Base-by-base conservation (phyloP, 2,888 invertebrate genomes). In the Pyrgus malvae region DNA sequence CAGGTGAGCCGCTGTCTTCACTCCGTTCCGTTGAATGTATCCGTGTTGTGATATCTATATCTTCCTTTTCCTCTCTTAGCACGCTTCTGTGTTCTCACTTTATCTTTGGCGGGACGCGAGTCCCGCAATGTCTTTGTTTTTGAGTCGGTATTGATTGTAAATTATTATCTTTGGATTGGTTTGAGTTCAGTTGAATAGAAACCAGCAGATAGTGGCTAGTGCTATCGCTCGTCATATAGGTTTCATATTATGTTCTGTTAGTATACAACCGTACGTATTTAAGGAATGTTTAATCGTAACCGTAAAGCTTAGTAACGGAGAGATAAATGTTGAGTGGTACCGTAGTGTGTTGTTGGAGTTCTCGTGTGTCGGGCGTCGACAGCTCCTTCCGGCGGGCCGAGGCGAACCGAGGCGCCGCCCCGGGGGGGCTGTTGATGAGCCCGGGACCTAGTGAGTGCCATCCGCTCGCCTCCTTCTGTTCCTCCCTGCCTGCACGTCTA, bases 1-100 rank as follows among this genome's bases (percentile, higher is more conserved):
- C 97, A 98, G 99, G 99, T 99, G 96, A 96, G 96, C 93, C 91
- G 92, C 92, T 90, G 91, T 91, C 69, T 89, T 91, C 90, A 85
- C 81, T 88, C 86, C 85, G 86, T 83, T 86, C 91, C 91, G 85
- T 91, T 92, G 91, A 91, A 90, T 88, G 91, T 91, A 87, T 87
- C 91, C 90, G 89, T 91, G 88, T 90, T 90, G 87, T 90, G 86
- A 87, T 71, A 84, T 88, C 83, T 84, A 83, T 88, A 77, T 85
- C 83, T 86, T 89, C 85, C 87, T 88, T 87, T 83, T 85, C 86
- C 86, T 89, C 86, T 91, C 89, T 90, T 90, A 90, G 90, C 91
- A 91, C 91, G 91, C 91, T 91, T 91, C 90, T 90, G 90, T 91
- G 91, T 91, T 90, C 87, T 90, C 89, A 89, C 88, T 88, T 72